A percentile compares a stretch with the other conserved stretches of the same genome.
phyloP scores from a whole-genome alignment of 2,113 vertebrate genomes.

The Psilopsiagon aymara region DNA sequence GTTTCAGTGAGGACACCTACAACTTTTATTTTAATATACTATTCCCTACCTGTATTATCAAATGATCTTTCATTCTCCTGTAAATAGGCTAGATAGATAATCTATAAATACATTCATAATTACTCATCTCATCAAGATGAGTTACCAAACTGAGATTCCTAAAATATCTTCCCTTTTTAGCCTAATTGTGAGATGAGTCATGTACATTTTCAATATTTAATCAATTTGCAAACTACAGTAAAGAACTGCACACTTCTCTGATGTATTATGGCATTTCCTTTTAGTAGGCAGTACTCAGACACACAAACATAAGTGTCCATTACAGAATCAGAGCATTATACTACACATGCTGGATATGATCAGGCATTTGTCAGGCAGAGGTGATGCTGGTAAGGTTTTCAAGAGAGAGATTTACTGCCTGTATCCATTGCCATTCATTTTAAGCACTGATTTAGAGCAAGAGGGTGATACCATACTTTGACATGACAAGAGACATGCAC shows the following conservation, averaged over 20 bases:
- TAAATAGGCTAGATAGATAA: constrained; percentile 10
- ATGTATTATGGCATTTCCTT: neutral
- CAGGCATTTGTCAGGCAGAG: neutral
- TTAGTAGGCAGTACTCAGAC: neutral
- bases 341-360: accelerated
- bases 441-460: neutral
- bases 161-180: constrained; percentile 17
- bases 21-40: constrained; percentile 19
- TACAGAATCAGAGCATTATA: no score
- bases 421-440: neutral
- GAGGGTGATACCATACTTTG: neutral
- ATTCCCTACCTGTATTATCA: constrained; percentile 18
- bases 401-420: neutral
- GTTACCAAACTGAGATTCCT: constrained; percentile 27
- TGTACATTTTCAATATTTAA: neutral
- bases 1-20: constrained; percentile 14
- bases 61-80: constrained; percentile 41
- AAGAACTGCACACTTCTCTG: neutral
- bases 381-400: neutral
- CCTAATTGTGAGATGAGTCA: constrained; percentile 16
- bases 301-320: neutral
- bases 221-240: neutral
- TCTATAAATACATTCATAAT: constrained; percentile 34
- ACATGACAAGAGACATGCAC: neutral
- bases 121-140: constrained; percentile 28